A percentile compares a stretch with the other conserved stretches of the same genome.
Conservation (phyloP, 2,888 invertebrate species). For the Acanthosepion lycidas region DNA sequence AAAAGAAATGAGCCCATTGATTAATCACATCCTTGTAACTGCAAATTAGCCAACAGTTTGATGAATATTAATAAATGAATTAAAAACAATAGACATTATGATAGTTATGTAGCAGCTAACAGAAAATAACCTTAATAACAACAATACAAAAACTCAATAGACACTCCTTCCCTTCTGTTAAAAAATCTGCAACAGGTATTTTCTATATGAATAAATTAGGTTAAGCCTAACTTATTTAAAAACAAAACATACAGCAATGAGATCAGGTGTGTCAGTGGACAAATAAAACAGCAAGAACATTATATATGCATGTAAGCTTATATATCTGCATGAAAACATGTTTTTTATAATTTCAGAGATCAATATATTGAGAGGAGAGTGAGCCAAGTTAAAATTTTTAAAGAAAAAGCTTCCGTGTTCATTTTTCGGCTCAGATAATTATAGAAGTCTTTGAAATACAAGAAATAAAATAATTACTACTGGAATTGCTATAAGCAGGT, state of each 20-base stretch:
- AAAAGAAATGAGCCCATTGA: neutral
- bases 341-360: neutral
- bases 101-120: neutral
- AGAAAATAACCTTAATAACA: neutral
- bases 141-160: neutral
- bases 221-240: neutral
- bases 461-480: neutral
- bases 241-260: neutral
- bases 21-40: neutral
- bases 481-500: neutral
- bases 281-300: neutral
- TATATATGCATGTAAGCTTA: neutral
- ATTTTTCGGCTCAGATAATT: neutral
- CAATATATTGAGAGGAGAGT: neutral
- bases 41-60: neutral
- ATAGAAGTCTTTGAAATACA: neutral
- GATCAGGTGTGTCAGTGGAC: constrained; percentile 33
- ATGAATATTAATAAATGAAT: neutral
- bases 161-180: neutral
- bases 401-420: neutral
- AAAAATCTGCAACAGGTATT: neutral
- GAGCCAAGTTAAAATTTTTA: neutral
- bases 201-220: neutral
- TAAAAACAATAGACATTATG: neutral
- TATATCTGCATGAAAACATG: neutral